Conservation (phyloP, 1,140 invertebrate genomes). For the Hesperophylax magnus region DNA sequence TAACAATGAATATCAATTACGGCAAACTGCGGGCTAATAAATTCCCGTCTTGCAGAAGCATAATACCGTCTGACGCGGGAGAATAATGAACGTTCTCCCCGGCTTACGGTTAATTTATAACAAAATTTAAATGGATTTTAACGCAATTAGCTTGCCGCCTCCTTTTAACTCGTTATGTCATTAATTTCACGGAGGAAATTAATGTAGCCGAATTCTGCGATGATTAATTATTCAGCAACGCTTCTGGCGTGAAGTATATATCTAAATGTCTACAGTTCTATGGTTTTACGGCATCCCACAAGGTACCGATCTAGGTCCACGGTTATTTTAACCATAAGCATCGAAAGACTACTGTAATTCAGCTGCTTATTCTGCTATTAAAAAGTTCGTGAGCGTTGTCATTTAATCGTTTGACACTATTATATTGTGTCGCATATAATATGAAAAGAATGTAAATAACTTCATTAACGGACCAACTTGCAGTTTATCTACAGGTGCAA, state of each 20-base stretch:
- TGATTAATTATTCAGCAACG: constrained; percentile 13
- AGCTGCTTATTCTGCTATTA: no score
- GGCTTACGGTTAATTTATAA: constrained; percentile 14
- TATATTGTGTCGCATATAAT: no score
- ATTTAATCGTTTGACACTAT: no score
- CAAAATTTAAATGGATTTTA: constrained; percentile 19
- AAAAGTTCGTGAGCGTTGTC: no score
- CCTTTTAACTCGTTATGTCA: constrained; percentile 32
- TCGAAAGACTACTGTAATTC: no score
- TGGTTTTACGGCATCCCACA: not conserved
- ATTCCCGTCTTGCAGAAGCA: constrained; percentile 2
- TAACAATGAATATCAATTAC: no score
- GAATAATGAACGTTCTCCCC: constrained; percentile 19
- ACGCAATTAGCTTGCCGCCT: constrained; percentile 23
- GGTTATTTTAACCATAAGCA: no score
- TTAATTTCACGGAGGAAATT: constrained; percentile 16
- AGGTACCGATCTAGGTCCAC: no score
- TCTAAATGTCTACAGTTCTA: not conserved
- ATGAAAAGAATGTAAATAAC: no score
- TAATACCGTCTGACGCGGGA: not conserved
- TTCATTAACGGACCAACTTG: no score
- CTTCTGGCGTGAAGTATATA: not conserved
- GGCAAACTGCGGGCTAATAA: not conserved
- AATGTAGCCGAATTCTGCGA: constrained; percentile 16
- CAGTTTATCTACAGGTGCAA: no score